phyloP scores from a whole-genome alignment of 2,797 vertebrate genomes.

The Bryconaethiops microstoma region DNA sequence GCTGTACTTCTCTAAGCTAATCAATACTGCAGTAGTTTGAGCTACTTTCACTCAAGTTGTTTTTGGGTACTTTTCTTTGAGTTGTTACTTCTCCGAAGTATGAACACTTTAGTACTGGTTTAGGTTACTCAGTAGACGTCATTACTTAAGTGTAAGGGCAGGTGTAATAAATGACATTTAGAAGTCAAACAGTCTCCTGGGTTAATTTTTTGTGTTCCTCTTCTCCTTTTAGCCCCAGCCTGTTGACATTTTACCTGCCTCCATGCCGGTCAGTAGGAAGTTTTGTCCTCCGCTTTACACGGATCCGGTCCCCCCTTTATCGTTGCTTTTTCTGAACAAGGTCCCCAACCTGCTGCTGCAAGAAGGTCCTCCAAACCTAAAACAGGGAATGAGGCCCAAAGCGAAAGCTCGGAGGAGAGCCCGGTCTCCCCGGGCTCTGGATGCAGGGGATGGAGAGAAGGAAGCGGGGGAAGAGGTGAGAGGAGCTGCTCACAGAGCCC shows the following conservation, averaged over 20 bases:
- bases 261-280: conserved; percentile 64
- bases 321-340: conserved; percentile 47
- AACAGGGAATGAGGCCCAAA: conserved; percentile 65
- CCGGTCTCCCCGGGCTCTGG: conserved; percentile 17
- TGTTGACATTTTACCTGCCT: neutral
- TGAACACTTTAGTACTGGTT: neutral
- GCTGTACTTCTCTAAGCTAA: too few species aligned
- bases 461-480: conserved; percentile 47
- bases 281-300: conserved; percentile 63
- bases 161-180: neutral
- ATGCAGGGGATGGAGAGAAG: conserved; percentile 11
- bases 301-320: conserved; percentile 44
- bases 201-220: neutral
- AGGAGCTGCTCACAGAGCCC: conserved; percentile 56
- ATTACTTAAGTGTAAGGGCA: too few species aligned
- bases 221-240: neutral
- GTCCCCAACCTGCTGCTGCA: neutral
- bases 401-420: conserved; percentile 58
- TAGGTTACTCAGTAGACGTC: neutral
- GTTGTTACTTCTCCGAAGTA: neutral
- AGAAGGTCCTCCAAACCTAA: conserved; percentile 52
- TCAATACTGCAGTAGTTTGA: neutral
- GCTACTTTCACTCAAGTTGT: neutral
- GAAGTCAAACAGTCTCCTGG: neutral
- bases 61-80: neutral